Percentiles rank a stretch among this genome's conserved stretches.
Evolutionary conservation across 2,113 vertebrate species (phyloP).

Genomic region (Pavo muticus): DNA sequence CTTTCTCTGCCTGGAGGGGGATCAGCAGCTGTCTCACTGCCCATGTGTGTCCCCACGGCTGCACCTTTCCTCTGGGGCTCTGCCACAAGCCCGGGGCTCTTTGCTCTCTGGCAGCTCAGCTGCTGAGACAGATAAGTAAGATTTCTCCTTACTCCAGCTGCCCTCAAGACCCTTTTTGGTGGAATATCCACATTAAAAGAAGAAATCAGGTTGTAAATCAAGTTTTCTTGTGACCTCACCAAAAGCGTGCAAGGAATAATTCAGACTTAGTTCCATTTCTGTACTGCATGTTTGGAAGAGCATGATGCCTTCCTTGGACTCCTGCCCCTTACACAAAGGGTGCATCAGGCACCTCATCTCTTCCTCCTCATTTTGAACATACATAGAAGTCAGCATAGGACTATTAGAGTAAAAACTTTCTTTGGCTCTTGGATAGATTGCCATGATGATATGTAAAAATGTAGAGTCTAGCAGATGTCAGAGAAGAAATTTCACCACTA

Average conservation of each 20-base stretch:
- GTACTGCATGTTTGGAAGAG: not conserved
- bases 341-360: not conserved
- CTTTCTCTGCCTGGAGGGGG: not conserved
- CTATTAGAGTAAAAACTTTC: not conserved
- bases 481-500: not conserved
- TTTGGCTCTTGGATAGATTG: not conserved
- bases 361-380: not conserved
- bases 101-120: not conserved
- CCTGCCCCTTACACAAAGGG: not conserved
- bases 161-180: not conserved
- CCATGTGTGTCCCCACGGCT: fast-evolving
- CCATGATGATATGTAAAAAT: not conserved
- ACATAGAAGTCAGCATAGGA: not conserved
- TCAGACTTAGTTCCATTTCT: not conserved
- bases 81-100: not conserved
- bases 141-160: not conserved
- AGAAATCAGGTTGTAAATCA: not conserved
- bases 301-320: not conserved
- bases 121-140: not conserved
- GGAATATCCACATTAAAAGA: not conserved
- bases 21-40: not conserved
- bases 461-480: not conserved
- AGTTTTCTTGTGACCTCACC: not conserved
- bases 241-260: not conserved
- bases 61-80: not conserved